Conservation (phyloP, 1,140 invertebrate genomes). For the Grapholita molesta region DNA sequence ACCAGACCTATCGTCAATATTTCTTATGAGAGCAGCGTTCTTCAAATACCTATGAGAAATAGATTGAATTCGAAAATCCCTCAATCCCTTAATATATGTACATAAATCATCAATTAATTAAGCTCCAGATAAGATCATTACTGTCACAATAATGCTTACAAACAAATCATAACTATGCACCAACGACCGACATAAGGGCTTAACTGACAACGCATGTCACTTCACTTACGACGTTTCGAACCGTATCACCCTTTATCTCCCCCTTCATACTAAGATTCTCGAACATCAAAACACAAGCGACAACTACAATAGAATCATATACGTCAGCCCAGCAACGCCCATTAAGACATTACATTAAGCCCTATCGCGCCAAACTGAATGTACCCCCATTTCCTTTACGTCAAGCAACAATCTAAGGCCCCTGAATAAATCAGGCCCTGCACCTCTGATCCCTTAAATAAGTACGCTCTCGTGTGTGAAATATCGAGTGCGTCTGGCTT, state of each 20-base stretch:
- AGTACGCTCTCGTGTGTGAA: conserved; percentile 63
- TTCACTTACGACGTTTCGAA: background rate
- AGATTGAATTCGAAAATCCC: background rate
- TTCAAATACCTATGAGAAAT: no score
- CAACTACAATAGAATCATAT: background rate
- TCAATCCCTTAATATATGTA: background rate
- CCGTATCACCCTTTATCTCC: background rate
- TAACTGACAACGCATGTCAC: background rate
- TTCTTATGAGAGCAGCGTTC: no score
- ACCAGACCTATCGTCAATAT: no score
- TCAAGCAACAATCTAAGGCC: conserved; percentile 28
- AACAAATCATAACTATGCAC: background rate
- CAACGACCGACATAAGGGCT: background rate
- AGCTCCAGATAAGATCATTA: background rate
- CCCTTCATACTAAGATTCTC: background rate
- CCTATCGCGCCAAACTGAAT: conserved; percentile 11
- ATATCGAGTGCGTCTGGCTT: conserved; percentile 53
- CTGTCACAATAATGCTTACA: background rate
- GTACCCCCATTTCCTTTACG: conserved; percentile 10
- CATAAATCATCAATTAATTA: background rate
- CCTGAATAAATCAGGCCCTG: conserved; percentile 61
- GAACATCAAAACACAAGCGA: conserved; percentile 8
- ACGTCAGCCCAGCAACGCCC: conserved; percentile 3
- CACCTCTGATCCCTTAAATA: conserved; percentile 71
- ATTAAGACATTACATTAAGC: conserved; percentile 13